A percentile compares a stretch with the other conserved stretches of the same genome.
phyloP scores from a whole-genome alignment of 2,888 invertebrate genomes.

The Drosophila anomalipes region DNA sequence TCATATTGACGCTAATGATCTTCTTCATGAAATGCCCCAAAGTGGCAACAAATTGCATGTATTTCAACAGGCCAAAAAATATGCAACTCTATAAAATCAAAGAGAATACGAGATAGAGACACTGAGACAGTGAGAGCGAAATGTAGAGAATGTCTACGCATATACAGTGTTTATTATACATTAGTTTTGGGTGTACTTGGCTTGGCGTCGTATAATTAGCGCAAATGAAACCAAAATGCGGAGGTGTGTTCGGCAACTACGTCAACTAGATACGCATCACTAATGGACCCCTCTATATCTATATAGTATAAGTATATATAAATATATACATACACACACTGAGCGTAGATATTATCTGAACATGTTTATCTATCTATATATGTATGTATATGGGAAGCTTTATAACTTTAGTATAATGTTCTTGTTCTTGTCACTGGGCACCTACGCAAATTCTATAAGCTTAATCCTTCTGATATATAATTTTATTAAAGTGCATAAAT shows the following conservation, averaged over 20 bases:
- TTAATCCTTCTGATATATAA: constrained; percentile 53
- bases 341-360: not conserved
- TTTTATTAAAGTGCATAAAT: constrained; percentile 51
- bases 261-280: constrained; percentile 46
- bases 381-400: not conserved
- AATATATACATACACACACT: not conserved
- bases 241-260: constrained; percentile 48
- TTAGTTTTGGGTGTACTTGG: constrained; percentile 31
- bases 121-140: not conserved
- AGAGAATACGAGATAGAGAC: not conserved
- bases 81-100: constrained; percentile 18
- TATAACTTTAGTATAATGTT: constrained; percentile 12
- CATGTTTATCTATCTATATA: not conserved
- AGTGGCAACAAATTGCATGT: constrained; percentile 52
- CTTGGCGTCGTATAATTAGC: constrained; percentile 54
- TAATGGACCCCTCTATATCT: constrained; percentile 11
- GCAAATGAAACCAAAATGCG: constrained; percentile 32
- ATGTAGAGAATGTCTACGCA: not conserved
- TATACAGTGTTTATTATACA: not conserved
- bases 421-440: constrained; percentile 8
- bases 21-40: constrained; percentile 62
- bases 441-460: constrained; percentile 42
- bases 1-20: constrained; percentile 65
- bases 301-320: not conserved
- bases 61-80: not conserved